A percentile compares a stretch with the other conserved stretches of the same genome.
Evolutionary conservation across 2,888 invertebrate genomes (phyloP).

Genomic region (Drosophila fulvimacula): DNA sequence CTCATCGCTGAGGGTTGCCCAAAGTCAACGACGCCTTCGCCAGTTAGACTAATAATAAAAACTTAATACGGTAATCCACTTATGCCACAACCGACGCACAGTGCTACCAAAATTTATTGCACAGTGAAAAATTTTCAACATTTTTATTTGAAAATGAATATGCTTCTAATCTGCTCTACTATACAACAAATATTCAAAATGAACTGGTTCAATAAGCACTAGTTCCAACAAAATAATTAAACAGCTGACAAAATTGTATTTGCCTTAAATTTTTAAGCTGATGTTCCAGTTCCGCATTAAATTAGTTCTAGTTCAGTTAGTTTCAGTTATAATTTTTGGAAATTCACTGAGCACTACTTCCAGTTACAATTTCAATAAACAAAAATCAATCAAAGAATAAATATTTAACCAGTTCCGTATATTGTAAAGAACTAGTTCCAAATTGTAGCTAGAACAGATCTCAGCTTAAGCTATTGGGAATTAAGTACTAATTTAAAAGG

Average conservation of each 20-base stretch:
- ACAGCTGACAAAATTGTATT: no score
- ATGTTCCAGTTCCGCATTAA: no score
- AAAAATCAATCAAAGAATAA: no score
- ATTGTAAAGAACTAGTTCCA: neutral
- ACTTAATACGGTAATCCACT: conserved; percentile 81
- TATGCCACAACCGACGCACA: conserved; percentile 62
- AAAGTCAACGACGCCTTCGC: conserved; percentile 70
- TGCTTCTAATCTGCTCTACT: no score
- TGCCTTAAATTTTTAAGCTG: no score
- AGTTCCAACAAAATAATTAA: neutral
- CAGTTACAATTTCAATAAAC: neutral
- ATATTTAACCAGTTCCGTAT: neutral
- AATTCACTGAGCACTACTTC: neutral
- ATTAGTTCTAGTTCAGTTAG: no score
- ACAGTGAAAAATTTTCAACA: neutral
- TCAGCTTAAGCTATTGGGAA: neutral
- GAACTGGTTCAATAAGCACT: neutral
- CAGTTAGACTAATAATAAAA: conserved; percentile 80
- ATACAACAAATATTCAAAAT: no score
- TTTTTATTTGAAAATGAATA: neutral
- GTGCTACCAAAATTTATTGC: conserved; percentile 27
- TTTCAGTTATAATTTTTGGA: no score
- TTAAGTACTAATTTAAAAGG: no score
- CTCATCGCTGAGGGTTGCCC: conserved; percentile 37
- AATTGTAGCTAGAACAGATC: neutral